Conservation (phyloP, 2,113 vertebrate species). For the Isichthys henryi region DNA sequence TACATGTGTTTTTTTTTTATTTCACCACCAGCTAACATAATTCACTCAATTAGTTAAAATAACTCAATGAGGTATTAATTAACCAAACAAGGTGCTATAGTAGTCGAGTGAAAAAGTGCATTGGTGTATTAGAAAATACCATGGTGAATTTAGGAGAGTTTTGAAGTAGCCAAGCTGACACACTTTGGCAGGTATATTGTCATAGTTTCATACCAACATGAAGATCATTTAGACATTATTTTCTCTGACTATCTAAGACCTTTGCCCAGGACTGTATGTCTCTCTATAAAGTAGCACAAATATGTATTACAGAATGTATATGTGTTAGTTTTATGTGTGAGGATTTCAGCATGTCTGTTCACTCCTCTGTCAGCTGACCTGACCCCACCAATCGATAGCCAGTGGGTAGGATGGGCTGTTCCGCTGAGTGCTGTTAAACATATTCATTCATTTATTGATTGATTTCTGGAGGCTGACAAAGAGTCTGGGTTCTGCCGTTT, state of each 20-base stretch:
- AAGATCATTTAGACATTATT: neutral
- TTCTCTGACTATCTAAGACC: neutral
- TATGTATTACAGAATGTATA: neutral
- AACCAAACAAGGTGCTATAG: neutral
- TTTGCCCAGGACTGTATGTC: neutral
- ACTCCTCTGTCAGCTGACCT: conserved; percentile 30
- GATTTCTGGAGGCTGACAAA: conserved; percentile 33
- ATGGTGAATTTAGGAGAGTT: neutral
- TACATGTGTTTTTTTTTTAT: neutral
- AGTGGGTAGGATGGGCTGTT: conserved; percentile 35
- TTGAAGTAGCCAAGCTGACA: neutral
- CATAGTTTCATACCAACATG: neutral
- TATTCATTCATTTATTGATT: conserved; percentile 62
- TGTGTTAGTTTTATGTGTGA: neutral
- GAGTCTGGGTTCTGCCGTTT: conserved; percentile 8
- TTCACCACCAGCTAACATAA: neutral
- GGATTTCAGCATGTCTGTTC: neutral
- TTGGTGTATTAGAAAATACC: neutral
- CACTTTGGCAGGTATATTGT: neutral
- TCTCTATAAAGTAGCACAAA: neutral
- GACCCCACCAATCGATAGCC: conserved; percentile 47
- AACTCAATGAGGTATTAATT: neutral
- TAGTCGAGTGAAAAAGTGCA: neutral
- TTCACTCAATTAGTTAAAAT: neutral
- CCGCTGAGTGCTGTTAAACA: conserved; percentile 42